Evolutionary conservation across 2,113 vertebrate species (phyloP), one percentile per base, ranked within the genome.

Genomic region (Leptobrachium ailaonicum): DNA sequence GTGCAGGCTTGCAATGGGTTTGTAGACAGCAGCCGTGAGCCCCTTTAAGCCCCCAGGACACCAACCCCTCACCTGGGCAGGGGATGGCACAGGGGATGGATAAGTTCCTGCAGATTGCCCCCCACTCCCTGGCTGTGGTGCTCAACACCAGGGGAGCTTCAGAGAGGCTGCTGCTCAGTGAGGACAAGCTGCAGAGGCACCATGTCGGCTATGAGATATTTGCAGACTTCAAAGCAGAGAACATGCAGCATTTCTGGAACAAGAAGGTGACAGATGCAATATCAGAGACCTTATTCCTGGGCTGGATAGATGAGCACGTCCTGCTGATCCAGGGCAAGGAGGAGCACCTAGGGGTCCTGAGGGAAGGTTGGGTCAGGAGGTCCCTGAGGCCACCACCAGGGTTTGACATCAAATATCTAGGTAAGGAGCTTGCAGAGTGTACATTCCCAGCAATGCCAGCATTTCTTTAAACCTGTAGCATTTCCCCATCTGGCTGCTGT

Each of bases 251-350:
- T 80, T 95, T 97, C 83, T 98, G 97, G 97, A 97, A 96, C 90
- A 92, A 92, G 88, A 91, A 92, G 73, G 94, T 96, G 84, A 95
- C 95, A 2, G 95, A 96, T 74, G 97, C 96, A 2, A 92, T 97
- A 85, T 93, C 95, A 2, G 97, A 97, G 89, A 96, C 94, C 56
- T 98, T 98, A 86, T 98, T 99, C 87, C 88, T 98, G 87, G 97
- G 97, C 83, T 99, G 97, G 97, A 95, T 99, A 86, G 96, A 98
- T 89, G 96, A 97, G 88, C 96, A 96, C 86, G 96, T 97, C 88
- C 91, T 99, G 85, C 90, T 99, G 84, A 94, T 98, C 86, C 97
- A 96, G 86, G 97, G 97, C 84, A 94, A 95, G 88, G 96, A 98
- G 88, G 94, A 97, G 86, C 96, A 98, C 84, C 91, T 99, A 84